These are phyloP conservation scores for Balanococcus diminutus DNA, from an alignment of 2,888 invertebrate species.

Conservation along the genomic window DNA sequence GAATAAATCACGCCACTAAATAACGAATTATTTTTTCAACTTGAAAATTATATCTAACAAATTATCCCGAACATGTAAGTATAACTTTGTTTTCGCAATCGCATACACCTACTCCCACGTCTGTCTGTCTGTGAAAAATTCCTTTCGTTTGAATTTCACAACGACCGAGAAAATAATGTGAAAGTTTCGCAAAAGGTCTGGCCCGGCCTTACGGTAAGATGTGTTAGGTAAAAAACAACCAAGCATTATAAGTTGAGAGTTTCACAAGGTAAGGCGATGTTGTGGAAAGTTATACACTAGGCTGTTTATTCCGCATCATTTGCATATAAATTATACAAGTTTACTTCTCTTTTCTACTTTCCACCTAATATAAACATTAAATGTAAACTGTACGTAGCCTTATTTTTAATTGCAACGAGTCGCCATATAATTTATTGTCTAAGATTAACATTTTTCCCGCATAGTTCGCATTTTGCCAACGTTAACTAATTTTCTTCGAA, in stretches of 20 bases:
- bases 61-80: neutral
- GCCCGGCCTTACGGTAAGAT: neutral
- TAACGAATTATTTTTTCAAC: neutral
- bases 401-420: conserved; percentile 40
- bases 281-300: conserved; percentile 42
- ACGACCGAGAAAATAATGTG: conserved; percentile 26
- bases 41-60: conserved; percentile 29
- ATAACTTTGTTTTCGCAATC: neutral
- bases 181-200: conserved; percentile 33
- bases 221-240: conserved; percentile 35
- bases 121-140: conserved; percentile 30
- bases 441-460: conserved; percentile 34
- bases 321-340: conserved; percentile 49
- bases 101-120: neutral
- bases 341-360: conserved; percentile 45
- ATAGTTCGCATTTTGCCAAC: conserved; percentile 1
- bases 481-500: conserved; percentile 11
- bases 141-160: conserved; percentile 8
- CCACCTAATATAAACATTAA: conserved; percentile 44
- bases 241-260: conserved; percentile 30
- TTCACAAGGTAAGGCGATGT: conserved; percentile 16
- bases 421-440: conserved; percentile 32
- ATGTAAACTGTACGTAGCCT: conserved; percentile 43
- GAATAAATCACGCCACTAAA: conserved; percentile 1
- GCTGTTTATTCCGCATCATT: conserved; percentile 46